phyloP scores from a whole-genome alignment of 2,113 vertebrate species.

The Bubo bubo region DNA sequence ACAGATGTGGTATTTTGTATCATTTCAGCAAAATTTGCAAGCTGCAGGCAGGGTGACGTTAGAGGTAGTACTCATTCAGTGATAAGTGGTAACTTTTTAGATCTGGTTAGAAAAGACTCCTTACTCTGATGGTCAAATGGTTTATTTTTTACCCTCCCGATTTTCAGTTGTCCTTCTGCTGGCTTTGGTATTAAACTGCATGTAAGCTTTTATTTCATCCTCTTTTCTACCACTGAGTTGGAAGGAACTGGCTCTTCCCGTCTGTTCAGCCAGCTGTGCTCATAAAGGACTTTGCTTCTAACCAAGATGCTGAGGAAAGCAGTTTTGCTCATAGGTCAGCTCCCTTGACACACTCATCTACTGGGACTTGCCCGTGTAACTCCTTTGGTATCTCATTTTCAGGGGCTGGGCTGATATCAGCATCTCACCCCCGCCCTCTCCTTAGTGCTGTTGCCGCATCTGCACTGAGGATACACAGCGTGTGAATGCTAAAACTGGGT shows the following conservation, averaged over 20 bases:
- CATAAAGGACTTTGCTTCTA: not conserved
- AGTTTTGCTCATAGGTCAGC: not conserved
- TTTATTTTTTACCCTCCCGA: fast-evolving
- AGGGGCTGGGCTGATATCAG: not conserved
- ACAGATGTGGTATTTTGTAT: not conserved
- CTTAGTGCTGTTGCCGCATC: fast-evolving
- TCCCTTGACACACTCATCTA: not conserved
- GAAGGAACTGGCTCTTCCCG: not conserved
- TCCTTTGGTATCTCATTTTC: not conserved
- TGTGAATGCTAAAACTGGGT: not conserved
- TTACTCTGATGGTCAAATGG: not conserved
- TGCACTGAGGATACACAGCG: not conserved
- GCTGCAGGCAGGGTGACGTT: not conserved
- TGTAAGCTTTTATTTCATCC: not conserved
- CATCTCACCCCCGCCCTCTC: not conserved
- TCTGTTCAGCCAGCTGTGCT: not conserved
- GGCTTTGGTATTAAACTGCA: not conserved
- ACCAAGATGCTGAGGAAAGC: not conserved
- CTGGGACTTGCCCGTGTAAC: not conserved
- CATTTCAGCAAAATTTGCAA: not conserved
- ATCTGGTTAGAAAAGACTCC: not conserved
- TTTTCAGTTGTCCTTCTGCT: not conserved
- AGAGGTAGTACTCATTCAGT: not conserved
- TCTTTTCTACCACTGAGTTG: fast-evolving
- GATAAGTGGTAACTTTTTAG: not conserved